Base-by-base conservation (phyloP, 2,797 vertebrate genomes). In the Lutjanus campechanus region DNA sequence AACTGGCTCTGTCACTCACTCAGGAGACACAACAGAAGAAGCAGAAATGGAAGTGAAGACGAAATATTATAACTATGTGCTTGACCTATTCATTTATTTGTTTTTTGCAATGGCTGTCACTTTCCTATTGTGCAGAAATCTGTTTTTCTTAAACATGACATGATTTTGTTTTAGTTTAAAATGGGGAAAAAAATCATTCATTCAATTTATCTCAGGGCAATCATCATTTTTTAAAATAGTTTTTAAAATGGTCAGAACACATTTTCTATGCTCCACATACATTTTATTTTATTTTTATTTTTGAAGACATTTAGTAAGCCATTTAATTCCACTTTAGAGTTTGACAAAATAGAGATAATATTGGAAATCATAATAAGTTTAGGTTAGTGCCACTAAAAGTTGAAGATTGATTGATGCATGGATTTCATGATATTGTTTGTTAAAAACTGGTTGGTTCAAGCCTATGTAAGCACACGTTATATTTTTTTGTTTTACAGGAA, bases 91-190 rank as follows among this genome's bases (percentile, higher is more conserved):
- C 29, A 36, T 36, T 36, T 36, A 36, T 36, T 2, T 36, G 2
- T 54, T 49, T 29, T 49, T 56, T 29, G 11, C 12, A 43, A 64
- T 55, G 19, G 25, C 29, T 36, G 29, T 43, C 8, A 25, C 1
- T 41, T 40, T 69, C 22, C 22, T 9, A 12, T 43, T 5, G n/a
- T 36, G 22, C 43, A 55, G 17, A 55, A 44, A 46, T 54, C 2
- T 20, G 10, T 3, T 68, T 73, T 44, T 61, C 19, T 43, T 7
- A 6, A 53, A 59, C 17, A 36, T 12, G 8, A 19, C 9, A 17
- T 25, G 11, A 36, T 40, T 51, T 58, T n/a, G 16, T 36, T 76
- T 65, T 46, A 5, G 15, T 16, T 72, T 43, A 51, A 44, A 76
- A 58, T 55, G 8, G 10, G 17, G 20, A 20, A 54, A 40, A 7